Evolutionary conservation across 2,888 invertebrate genomes (phyloP).

Genomic region (Lochmaea crataegi): DNA sequence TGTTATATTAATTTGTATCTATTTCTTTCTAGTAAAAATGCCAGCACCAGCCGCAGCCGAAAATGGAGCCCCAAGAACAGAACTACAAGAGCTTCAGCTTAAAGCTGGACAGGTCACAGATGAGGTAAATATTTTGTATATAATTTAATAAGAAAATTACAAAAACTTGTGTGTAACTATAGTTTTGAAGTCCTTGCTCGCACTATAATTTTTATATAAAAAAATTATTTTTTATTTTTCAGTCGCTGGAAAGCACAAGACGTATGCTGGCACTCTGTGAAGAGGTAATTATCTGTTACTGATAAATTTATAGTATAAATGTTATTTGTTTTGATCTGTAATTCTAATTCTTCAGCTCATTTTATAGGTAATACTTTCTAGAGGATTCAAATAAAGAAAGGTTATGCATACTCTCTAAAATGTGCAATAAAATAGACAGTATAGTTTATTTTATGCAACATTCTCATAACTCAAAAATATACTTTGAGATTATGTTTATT

Average conservation of each 20-base stretch:
- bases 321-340: constrained; percentile 38
- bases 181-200: too few relatives aligned
- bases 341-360: constrained; percentile 43
- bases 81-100: constrained; percentile 89
- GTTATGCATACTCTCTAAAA: constrained; percentile 6
- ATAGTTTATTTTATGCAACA: background rate
- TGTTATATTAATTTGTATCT: constrained; percentile 7
- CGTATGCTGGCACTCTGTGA: constrained; percentile 94
- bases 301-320: constrained; percentile 21
- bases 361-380: constrained; percentile 40
- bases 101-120: constrained; percentile 87
- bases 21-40: constrained; percentile 65
- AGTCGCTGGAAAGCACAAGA: constrained; percentile 92
- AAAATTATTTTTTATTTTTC: constrained; percentile 66
- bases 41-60: constrained; percentile 70
- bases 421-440: background rate
- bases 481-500: background rate
- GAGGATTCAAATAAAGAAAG: constrained; percentile 38
- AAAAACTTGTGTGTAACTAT: background rate
- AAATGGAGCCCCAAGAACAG: constrained; percentile 82
- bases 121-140: constrained; percentile 73
- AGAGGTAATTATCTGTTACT: constrained; percentile 78
- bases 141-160: background rate
- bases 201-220: constrained; percentile 8
- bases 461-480: background rate